Evolutionary conservation across 1,140 invertebrate genomes (phyloP), one percentile per base, ranked within the genome.

Genomic region (Brevipalpus yothersi): DNA sequence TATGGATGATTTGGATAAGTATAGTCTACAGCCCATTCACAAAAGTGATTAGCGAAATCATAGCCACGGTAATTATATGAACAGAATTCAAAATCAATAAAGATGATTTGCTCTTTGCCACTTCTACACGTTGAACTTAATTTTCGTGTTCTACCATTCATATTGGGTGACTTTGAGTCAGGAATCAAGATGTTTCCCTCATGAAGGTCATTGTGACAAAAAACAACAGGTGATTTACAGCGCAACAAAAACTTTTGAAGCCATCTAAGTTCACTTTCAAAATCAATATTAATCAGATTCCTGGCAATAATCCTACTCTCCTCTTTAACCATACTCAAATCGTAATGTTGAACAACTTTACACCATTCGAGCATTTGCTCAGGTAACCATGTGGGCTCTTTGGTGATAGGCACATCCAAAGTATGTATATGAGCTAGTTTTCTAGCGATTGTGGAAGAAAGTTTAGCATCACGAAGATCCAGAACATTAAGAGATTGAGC

Each of bases 151-250:
- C 21, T 15, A 5, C n/a, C 56, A 39, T 31, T 55, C 8, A 21
- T 15, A 10, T 7, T 15, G 21, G 11, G n/a, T 12, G 11, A 12
- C n/a, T 53, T 53, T 2, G 51, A 17, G 76, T 79, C 67, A 13
- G 65, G 63, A 17, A 68, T 58, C 41, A 72, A 61, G 64, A 71
- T 72, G 54, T 71, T 72, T 70, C 92, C 93, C 77, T 94, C 89
- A 72, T 97, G 92, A 69, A 95, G 75, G 69, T 97, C 93, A 71
- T 97, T 97, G 72, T 98, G 93, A 68, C 88, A 93, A 71, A 98
- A 98, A 0, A 91, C 81, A 1, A 95, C 86, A 0, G 87, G 85
- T 60, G 85, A 83, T n/a, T 72, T 65, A 8, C 76, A 65, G 58
- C 67, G 65, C 4, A 64, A 21, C n/a, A 63, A 40, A 41, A 61